A percentile compares a stretch with the other conserved stretches of the same genome.
Conservation (phyloP, 2,113 vertebrate species). For the Nothoprocta perdicaria region DNA sequence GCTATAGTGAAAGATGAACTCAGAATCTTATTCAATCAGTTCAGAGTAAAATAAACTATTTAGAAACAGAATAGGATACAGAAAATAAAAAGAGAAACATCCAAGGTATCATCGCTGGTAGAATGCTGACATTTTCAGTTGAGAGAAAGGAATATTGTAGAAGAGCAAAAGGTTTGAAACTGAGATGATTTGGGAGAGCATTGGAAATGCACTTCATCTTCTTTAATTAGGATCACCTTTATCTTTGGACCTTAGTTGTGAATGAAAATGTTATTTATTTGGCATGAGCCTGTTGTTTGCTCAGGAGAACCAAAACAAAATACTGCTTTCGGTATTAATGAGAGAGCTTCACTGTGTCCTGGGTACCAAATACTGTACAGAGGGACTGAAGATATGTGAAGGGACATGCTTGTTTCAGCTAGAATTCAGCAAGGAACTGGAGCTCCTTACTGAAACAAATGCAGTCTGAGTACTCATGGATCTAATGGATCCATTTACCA, state of each 20-base stretch:
- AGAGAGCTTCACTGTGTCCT: neutral
- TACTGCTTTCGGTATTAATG: neutral
- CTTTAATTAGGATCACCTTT: neutral
- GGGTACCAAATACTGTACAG: neutral
- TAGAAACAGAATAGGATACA: neutral
- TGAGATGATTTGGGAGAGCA: neutral
- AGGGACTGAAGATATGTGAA: neutral
- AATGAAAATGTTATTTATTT: neutral
- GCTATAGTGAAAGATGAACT: neutral
- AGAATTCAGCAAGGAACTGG: neutral
- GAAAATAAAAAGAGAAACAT: neutral
- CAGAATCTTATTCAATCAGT: neutral
- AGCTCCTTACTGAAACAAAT: neutral
- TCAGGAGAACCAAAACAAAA: neutral
- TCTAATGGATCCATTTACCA: neutral
- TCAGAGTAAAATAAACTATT: neutral
- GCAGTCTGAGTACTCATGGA: neutral
- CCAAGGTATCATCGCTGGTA: neutral
- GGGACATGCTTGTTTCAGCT: rapidly evolving
- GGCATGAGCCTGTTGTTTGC: neutral
- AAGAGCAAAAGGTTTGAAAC: neutral
- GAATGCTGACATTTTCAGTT: neutral
- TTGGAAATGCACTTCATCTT: neutral
- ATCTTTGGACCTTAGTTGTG: neutral
- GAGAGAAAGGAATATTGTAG: neutral